Base-by-base conservation (phyloP, 1,140 invertebrate genomes). In the Campoletis sonorensis region DNA sequence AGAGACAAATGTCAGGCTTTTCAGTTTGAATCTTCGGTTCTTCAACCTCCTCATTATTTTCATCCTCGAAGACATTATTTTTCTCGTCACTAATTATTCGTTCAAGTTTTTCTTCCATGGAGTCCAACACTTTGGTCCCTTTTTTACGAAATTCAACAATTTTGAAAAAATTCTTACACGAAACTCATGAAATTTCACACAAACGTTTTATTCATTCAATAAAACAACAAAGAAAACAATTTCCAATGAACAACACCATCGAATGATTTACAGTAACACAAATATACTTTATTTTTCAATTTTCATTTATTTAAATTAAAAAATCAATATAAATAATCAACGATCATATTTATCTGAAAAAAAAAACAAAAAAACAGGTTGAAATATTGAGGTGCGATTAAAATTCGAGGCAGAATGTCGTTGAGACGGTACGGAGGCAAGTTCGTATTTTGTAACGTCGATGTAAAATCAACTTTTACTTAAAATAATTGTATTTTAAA, bases 281-380 rank as follows among this genome's bases (percentile, higher is more conserved):
- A 87, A 87, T 87, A 87, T 87, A 87, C 86, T 87, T 87, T 80
- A 87, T 82, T 84, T 86, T 85, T 79, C 77, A 4, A n/a, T 58
- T 58, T 13, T n/a, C 15, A 86, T 83, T 85, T 8, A 7, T 68
- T 27, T 18, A 68, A 68, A 27, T 68, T 68, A 26, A 67, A 86
- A 87, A 86, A 86, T n/a, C 82, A 86, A 86, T 70, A 40, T 81
- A 84, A 68, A 81, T 81, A 84, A 82, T 68, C 82, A 84, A 79
- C 80, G 77, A 84, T 54, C 82, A 80, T 80, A 73, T 26, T 26
- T 72, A 33, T 16, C 16, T 71, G 1, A 37, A 33, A 58, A n/a
- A 4, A n/a, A 30, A 13, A 54, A 33, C 67, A 21, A 79, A 21
- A 15, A 58, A 58, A 21, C 21, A n/a, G 16, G 30, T 51, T 21